A percentile compares a stretch with the other conserved stretches of the same genome.
These are phyloP conservation scores for Callyntrura sp. DNA, from an alignment of 2,888 invertebrate genomes.

Conservation along the genomic window DNA sequence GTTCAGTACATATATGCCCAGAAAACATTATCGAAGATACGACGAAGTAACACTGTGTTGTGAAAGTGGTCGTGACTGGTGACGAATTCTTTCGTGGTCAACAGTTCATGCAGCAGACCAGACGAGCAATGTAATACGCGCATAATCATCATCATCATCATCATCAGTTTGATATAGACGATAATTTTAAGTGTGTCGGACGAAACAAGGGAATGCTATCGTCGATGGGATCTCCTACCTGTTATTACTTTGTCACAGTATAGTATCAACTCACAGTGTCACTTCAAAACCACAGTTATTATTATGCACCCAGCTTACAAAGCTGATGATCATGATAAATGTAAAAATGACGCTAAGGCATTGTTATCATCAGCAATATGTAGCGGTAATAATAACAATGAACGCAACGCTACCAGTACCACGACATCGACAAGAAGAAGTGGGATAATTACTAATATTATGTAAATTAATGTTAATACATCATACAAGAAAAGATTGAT, in stretches of 20 bases:
- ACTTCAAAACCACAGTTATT: neutral
- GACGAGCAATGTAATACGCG: too few species aligned
- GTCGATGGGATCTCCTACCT: slow-evolving; percentile 16
- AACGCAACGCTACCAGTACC: too few species aligned
- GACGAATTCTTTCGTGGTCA: too few species aligned
- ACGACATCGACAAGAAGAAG: slow-evolving; percentile 39
- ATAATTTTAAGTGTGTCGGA: slow-evolving; percentile 58
- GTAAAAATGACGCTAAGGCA: neutral
- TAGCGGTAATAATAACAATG: too few species aligned
- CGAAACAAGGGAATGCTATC: slow-evolving; percentile 65
- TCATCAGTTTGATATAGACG: neutral
- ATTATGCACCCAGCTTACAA: slow-evolving; percentile 29
- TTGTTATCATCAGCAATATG: neutral
- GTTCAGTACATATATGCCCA: too few species aligned
- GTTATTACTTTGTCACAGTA: neutral
- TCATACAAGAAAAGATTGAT: neutral
- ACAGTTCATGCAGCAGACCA: too few species aligned
- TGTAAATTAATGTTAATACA: slow-evolving; percentile 50
- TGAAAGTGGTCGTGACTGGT: too few species aligned
- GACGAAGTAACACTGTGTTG: too few species aligned
- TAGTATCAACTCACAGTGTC: slow-evolving; percentile 23
- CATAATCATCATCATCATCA: too few species aligned
- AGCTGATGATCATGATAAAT: neutral
- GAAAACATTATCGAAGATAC: too few species aligned
- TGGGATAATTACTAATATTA: slow-evolving; percentile 70